Evolutionary conservation across 1,140 invertebrate genomes (phyloP), one percentile per base, ranked within the genome.

Genomic region (Drosophila pectinifera): DNA sequence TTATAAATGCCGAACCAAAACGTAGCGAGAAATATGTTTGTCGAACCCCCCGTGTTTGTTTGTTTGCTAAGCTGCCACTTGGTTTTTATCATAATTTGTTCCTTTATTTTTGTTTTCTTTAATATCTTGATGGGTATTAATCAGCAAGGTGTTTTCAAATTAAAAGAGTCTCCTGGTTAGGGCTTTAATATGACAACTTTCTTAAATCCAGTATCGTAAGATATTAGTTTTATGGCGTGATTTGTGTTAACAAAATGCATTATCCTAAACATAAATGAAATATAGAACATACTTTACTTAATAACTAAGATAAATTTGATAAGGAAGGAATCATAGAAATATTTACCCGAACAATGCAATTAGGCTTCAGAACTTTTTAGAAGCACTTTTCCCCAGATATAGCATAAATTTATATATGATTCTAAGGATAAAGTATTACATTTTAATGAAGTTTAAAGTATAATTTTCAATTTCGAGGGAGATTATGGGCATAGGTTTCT

Each of bases 41-140:
- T 82, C 18, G 38, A 53, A 36, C 28, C 49, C 28, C 18, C 31
- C 14, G 72, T 75, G 43, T 80, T 78, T 73, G 24, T 61, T 73
- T 82, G 63, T 88, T 86, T 88, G 80, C 65, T 69, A 79, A 89
- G 79, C 83, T 83, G 84, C 84, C 68, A 88, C 79, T 88, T 88
- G 84, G 74, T 75, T 88, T 84, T 68, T 65, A 53, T 51, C 53
- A 79, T 78, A 82, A 78, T 78, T 78, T 67, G 69, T 28, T 1
- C 24, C 14, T 38, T 59, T 18, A 26, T 51, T 49, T 68, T 42
- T 14, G 67, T 51, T 56, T 57, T 39, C 49, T 43, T 61, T 72
- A 16, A 49, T 36, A 22, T 57, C 10, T 42, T 28, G 24, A 42
- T 61, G 55, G 39, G 26, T 43, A 24, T 16, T 3, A 31, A 22